Base-by-base conservation (phyloP, 2,888 invertebrate genomes). In the Acronicta alni region DNA sequence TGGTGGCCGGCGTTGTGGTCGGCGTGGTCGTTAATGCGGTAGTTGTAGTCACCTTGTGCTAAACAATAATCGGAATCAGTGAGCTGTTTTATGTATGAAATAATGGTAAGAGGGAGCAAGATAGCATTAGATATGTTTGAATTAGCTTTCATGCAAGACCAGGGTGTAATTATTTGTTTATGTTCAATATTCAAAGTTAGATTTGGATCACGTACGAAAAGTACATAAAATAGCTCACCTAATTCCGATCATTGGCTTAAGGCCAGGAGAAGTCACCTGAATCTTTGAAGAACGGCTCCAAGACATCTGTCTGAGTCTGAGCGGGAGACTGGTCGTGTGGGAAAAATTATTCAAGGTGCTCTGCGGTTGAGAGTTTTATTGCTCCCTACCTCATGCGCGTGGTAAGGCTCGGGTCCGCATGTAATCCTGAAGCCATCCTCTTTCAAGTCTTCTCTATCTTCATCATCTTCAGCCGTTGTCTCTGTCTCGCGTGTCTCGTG, bases 21-120 rank as follows among this genome's bases (percentile, higher is more conserved):
- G 37, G 1, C 0, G 23, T 12, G 32, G 20, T 41, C 30, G 30
- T 32, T 8, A n/a, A n/a, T 0, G 38, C 8, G 12, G n/a, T 14
- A 12, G 15, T 23, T 3, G 35, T 18, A 4, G 38, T 15, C 1
- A 9, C 20, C 54, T 41, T 23, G 23, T 23, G 35, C 55, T 56
- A 47, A 56, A 56, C 35, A 56, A 48, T 42, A 47, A 48, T 56
- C 42, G 55, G 55, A 63, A 30, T 38, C 63, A 49, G 14, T 52
- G 47, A 9, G 70, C 20, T 0, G 71, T 41, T 37, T 45, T 14
- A n/a, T 30, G 12, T 30, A 12, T 30, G 12, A 30, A 30, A 12
- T 12, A 12, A 30, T 30, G 12, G 12, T 12, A 12, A 30, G 2
- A 30, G 2, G 1, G 30, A 43, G 14, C 3, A 15, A 26, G 18